Percentiles rank a stretch among this genome's conserved stretches.
Conservation (phyloP, 2,113 vertebrate genomes). For the Gobio gobio region DNA sequence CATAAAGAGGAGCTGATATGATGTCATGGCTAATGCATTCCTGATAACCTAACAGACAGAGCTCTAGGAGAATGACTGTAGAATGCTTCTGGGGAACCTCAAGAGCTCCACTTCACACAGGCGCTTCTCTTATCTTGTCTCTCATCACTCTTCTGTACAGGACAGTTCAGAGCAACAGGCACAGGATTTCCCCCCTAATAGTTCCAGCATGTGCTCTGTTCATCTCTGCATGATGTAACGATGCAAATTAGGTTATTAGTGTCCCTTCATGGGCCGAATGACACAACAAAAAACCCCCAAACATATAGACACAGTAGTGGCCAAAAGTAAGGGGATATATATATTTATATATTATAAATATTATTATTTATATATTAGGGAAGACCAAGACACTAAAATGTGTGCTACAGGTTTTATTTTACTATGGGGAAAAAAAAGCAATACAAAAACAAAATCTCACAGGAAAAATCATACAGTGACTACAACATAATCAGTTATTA, state of each 20-base stretch:
- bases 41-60: not conserved
- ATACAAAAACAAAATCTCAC: too few relatives aligned
- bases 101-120: not conserved
- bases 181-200: conserved; percentile 28
- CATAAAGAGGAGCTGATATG: conserved; percentile 12
- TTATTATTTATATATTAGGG: too few relatives aligned
- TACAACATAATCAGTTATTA: too few relatives aligned
- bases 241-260: conserved; percentile 32
- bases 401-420: too few relatives aligned
- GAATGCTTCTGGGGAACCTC: not conserved
- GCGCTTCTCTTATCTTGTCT: not conserved
- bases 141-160: not conserved
- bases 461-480: too few relatives aligned
- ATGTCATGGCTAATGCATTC: conserved; percentile 23
- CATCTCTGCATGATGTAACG: conserved; percentile 26
- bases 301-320: too few relatives aligned
- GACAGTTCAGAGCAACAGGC: not conserved
- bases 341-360: too few relatives aligned
- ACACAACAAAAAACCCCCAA: not conserved
- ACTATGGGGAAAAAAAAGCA: too few relatives aligned
- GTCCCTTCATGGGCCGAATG: not conserved
- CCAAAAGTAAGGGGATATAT: too few relatives aligned
- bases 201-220: conserved; percentile 33
- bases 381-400: too few relatives aligned
- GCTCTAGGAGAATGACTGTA: not conserved